Conservation (phyloP, 2,888 invertebrate species). For the Pyrrhosoma nymphula region DNA sequence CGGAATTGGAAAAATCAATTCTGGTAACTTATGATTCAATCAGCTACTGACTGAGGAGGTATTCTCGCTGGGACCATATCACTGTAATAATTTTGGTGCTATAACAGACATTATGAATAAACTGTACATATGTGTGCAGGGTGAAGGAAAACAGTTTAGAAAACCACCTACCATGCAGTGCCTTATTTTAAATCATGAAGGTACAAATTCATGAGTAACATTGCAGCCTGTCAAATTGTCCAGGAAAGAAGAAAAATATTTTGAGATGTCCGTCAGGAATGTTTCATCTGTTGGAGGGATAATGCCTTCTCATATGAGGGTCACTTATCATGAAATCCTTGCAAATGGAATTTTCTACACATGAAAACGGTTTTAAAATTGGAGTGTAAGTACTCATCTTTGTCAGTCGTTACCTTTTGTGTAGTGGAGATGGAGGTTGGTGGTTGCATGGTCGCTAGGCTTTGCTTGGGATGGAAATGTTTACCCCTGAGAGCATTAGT, state of each 20-base stretch:
- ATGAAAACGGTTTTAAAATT: background rate
- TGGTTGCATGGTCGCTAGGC: background rate
- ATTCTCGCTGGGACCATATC: slow-evolving; percentile 1
- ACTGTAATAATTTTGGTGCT: slow-evolving; percentile 32
- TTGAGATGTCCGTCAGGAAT: background rate
- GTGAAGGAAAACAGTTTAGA: background rate
- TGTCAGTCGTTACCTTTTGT: background rate
- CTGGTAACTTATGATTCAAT: background rate
- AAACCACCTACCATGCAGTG: background rate
- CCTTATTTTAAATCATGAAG: background rate
- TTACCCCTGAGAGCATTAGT: background rate
- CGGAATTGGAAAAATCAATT: background rate
- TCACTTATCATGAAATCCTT: background rate
- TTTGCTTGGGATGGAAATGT: no score
- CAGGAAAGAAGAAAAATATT: background rate
- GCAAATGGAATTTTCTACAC: background rate
- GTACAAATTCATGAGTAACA: background rate
- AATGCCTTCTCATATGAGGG: background rate
- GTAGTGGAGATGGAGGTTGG: background rate
- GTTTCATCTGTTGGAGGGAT: background rate
- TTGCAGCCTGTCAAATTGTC: background rate
- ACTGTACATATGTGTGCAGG: background rate
- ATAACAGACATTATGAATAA: background rate
- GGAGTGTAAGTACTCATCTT: background rate
- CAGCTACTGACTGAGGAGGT: background rate